Evolutionary conservation across 2,797 vertebrate genomes (phyloP), one percentile per base, ranked within the genome.

Genomic region (Silurus aristotelis): DNA sequence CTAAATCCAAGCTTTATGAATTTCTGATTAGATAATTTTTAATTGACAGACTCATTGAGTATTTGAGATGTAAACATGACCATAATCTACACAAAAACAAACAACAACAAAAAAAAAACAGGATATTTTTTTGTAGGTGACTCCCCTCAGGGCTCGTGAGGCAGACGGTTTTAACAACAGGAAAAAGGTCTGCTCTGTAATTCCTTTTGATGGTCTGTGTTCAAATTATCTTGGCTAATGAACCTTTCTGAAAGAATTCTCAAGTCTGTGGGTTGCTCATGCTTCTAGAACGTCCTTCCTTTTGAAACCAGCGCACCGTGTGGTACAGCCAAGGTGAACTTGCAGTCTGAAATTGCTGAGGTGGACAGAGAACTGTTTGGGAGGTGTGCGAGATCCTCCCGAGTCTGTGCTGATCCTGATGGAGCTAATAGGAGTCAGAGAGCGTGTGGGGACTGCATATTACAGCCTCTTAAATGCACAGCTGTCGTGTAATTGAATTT

Each of bases 401-500:
- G 48, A 38, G 38, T 38, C 38, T 0, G 22, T 22, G 48, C 52
- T 60, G 78, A 77, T 90, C 93, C 89, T 89, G 92, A 85, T 87
- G 17, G 89, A 89, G 84, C 91, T 91, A 88, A 91, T 89, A 14
- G 87, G 91, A 92, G 92, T 93, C 92, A 90, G 83, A 91, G 86
- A 90, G 88, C 88, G 84, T 68, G 80, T 84, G 78, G 78, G 87
- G 91, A 90, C 91, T 73, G 79, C 82, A 91, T 93, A 92, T 91
- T 85, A 87, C 88, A 87, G 89, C 79, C 86, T 84, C 91, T 92
- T 90, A 85, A 92, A 91, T 90, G 88, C 85, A 17, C 84, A 86
- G 87, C 80, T 80, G 79, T 92, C 91, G 92, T 92, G 93, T 93
- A 89, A 94, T 92, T 89, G 90, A 93, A 93, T 87, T 89, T 90